Percentiles rank a stretch among this genome's conserved stretches.
Evolutionary conservation across 2,888 invertebrate genomes (phyloP).

Genomic region (Dyspetes luteomarginatus): DNA sequence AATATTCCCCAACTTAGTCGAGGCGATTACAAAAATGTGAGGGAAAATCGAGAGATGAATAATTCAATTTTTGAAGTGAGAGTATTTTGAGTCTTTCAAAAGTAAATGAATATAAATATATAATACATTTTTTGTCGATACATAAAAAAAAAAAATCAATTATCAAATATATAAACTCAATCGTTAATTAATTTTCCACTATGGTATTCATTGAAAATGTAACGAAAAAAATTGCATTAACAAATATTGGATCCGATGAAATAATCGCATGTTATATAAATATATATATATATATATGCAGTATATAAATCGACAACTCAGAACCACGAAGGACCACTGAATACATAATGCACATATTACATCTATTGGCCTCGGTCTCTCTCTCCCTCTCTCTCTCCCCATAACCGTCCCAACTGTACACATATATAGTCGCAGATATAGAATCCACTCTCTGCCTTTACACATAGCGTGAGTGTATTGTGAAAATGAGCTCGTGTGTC

Average conservation of each 20-base stretch:
- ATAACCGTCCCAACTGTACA: conserved; percentile 64
- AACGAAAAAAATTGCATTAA: neutral
- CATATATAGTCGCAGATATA: conserved; percentile 24
- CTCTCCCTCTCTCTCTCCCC: conserved; percentile 51
- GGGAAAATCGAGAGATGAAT: too few species aligned
- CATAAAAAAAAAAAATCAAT: too few species aligned
- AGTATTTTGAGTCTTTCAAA: too few species aligned
- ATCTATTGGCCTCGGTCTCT: conserved; percentile 1
- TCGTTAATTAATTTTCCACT: neutral
- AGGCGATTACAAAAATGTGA: neutral
- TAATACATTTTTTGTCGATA: too few species aligned
- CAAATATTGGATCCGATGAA: neutral
- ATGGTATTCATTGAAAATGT: neutral
- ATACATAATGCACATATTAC: neutral
- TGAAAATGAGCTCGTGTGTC: conserved; percentile 54
- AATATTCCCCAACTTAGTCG: conserved; percentile 15
- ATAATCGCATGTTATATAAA: neutral
- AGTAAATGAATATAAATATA: too few species aligned
- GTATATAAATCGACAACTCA: conserved; percentile 8
- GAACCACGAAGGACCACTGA: neutral
- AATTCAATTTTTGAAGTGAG: too few species aligned
- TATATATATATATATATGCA: conserved; percentile 24
- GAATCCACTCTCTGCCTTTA: neutral
- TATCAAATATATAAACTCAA: neutral
- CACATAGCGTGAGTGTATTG: conserved; percentile 41